Evolutionary conservation across 2,113 vertebrate species (phyloP).

Genomic region (Catharus bicknelli): DNA sequence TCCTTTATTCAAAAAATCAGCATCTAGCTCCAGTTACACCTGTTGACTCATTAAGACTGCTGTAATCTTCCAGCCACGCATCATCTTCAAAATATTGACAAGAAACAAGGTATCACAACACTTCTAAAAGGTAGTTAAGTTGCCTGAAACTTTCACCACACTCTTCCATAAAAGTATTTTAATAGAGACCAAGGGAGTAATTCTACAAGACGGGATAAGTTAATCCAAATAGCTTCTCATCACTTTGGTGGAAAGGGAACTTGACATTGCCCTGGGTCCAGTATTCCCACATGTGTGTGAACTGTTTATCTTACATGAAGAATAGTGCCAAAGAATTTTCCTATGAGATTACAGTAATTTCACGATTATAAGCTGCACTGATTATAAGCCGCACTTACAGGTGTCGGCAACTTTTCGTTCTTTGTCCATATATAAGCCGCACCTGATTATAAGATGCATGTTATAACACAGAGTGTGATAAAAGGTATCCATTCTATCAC

Average conservation of each 20-base stretch:
- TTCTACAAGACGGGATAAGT: not conserved
- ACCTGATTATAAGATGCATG: no score
- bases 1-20: not conserved
- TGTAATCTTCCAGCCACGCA: not conserved
- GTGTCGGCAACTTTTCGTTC: no score
- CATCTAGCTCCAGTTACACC: not conserved
- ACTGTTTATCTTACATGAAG: not conserved
- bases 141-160: not conserved
- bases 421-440: no score
- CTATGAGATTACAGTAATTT: not conserved
- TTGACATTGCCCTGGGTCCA: not conserved
- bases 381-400: no score
- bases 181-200: not conserved
- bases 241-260: not conserved
- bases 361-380: no score
- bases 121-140: not conserved
- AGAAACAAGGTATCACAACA: not conserved
- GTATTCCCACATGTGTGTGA: not conserved
- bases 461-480: no score
- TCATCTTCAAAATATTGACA: not conserved
- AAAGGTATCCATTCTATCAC: no score
- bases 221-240: not conserved
- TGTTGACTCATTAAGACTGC: not conserved
- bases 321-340: not conserved
- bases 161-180: not conserved